phyloP scores from a whole-genome alignment of 2,797 vertebrate species.

The Onychomys leucogaster region DNA sequence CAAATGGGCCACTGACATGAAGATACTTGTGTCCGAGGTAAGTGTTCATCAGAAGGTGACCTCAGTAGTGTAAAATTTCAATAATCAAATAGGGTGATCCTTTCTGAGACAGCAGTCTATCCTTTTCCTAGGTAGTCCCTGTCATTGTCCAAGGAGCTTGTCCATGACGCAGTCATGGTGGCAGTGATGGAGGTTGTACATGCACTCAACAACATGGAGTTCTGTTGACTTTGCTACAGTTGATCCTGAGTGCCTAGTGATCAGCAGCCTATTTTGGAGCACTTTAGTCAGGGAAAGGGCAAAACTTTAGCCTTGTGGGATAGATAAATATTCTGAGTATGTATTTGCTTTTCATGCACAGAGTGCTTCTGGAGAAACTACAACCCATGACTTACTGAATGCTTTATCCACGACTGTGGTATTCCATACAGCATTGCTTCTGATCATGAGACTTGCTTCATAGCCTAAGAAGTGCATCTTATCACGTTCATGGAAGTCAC shows the following conservation, averaged over 20 bases:
- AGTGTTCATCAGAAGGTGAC: background rate
- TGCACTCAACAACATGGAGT: too few species aligned
- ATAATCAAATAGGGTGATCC: background rate
- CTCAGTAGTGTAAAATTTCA: background rate
- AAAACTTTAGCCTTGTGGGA: background rate
- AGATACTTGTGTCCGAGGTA: background rate
- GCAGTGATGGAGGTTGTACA: background rate
- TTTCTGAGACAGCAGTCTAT: background rate
- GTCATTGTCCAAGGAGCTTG: background rate
- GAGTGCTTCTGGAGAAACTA: background rate
- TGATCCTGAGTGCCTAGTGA: background rate
- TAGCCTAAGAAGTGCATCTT: background rate
- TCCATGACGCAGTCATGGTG: background rate
- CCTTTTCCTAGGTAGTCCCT: background rate
- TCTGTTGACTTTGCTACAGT: background rate
- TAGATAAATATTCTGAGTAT: background rate
- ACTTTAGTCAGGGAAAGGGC: background rate
- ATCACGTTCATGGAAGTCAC: background rate
- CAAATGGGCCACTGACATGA: background rate
- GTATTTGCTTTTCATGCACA: background rate
- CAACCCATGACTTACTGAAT: background rate
- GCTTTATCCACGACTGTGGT: background rate
- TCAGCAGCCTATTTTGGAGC: background rate
- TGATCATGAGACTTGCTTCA: background rate
- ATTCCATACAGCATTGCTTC: background rate